Base-by-base conservation (phyloP, 2,113 vertebrate species). In the Anolis sagrei region DNA sequence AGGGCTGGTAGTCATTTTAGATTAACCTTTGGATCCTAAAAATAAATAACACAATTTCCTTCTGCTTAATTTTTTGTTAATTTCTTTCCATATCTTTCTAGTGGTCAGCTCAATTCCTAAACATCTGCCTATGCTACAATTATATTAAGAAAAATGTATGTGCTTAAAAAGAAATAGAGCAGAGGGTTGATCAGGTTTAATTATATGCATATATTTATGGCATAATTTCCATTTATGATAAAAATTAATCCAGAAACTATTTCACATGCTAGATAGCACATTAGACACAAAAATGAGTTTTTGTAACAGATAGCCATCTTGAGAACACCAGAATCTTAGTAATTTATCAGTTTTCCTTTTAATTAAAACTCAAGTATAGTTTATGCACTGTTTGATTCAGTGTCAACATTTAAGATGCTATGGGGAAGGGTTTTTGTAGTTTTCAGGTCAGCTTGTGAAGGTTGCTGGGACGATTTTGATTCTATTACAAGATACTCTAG, bases 331-430 rank as follows among this genome's bases (percentile, higher is more conserved):
- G 86, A 92, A 94, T 62, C 85, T 32, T 90, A 88, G 88, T 84
- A 93, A 94, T 89, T 92, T 94, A 93, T 89, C 89, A 94, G 88
- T 66, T 94, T 95, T 95, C 92, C 90, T 94, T 96, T 95, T 95
- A 94, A 95, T 93, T 95, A 93, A 79, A 94, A 93, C 80, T 90
- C 82, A 81, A 93, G 79, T 92, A 89, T 93, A 91, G 82, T 93
- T 93, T 94, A 93, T 91, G 86, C 88, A 94, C 86, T 88, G 88
- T 92, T 94, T 93, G 83, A 91, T 93, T 95, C 91, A 61, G 89
- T 87, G 92, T 91, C 88, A 94, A 92, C 87, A 89, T 92, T 93
- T 27, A 79, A 85, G 78, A 62, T 23, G 54, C 16, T 10, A 13
- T 58, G 54, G 5, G 82, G 81, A 82, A 82, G 75, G 85, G 85